phyloP scores from a whole-genome alignment of 2,797 vertebrate species.

The Arvicola amphibius region DNA sequence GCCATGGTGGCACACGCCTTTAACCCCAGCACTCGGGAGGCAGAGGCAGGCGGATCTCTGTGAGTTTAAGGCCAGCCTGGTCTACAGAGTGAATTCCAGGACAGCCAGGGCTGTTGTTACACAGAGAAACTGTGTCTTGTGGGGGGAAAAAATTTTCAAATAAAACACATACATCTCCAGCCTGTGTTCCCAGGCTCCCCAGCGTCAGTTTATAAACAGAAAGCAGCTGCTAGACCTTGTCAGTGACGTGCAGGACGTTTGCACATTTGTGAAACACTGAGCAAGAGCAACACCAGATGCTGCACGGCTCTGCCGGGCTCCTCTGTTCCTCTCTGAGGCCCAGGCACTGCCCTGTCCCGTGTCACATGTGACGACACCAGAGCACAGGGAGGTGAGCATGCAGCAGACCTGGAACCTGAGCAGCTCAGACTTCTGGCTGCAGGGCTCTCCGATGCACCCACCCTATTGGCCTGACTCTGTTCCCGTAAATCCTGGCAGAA shows the following conservation, averaged over 20 bases:
- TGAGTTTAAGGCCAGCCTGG: background rate
- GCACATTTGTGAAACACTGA: background rate
- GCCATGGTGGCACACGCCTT: background rate
- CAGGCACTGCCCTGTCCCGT: background rate
- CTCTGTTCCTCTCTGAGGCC: too few species aligned
- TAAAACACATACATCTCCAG: background rate
- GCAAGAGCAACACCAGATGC: background rate
- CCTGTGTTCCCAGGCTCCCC: background rate
- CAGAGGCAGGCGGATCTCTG: background rate
- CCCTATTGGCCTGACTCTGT: background rate
- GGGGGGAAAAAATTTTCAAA: background rate
- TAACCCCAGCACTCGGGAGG: background rate
- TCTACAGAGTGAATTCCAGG: background rate
- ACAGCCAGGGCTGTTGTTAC: background rate
- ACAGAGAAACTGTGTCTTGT: background rate
- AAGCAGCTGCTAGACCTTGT: background rate
- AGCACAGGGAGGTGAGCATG: background rate
- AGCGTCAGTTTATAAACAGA: background rate
- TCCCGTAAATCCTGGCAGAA: background rate
- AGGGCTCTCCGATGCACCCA: too few species aligned
- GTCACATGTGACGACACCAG: background rate
- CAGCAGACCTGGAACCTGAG: background rate
- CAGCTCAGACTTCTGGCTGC: background rate
- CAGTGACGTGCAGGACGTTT: background rate
- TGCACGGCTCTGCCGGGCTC: background rate